Evolutionary conservation across 92 coral and sea anemone genomes (phyloP).

Genomic region (Paramuricea clavata): DNA sequence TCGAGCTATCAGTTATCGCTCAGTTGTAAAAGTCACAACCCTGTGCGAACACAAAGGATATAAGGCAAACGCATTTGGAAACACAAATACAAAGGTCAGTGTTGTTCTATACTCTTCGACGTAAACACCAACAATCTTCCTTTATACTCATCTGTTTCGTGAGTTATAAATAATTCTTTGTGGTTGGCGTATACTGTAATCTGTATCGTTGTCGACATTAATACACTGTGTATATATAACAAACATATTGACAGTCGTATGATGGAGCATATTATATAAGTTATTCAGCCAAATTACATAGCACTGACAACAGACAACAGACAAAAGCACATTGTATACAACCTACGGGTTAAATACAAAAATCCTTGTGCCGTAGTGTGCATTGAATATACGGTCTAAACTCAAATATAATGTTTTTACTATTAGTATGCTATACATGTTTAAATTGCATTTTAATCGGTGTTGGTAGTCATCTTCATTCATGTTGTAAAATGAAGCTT

Average conservation of each 20-base stretch:
- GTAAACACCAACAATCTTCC: background rate
- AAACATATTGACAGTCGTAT: background rate
- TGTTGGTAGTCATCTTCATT: background rate
- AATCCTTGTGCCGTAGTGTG: background rate
- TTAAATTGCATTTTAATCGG: background rate
- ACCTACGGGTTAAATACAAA: background rate
- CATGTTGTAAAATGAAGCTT: background rate
- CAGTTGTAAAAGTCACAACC: background rate
- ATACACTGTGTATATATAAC: background rate
- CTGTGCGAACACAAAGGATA: background rate
- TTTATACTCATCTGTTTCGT: background rate
- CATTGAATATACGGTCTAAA: background rate
- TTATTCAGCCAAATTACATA: too few species aligned
- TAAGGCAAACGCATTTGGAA: background rate
- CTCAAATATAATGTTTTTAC: too few species aligned
- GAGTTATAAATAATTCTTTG: background rate
- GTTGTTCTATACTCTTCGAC: constrained; percentile 9
- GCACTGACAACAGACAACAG: too few species aligned
- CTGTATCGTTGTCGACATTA: background rate
- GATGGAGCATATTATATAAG: background rate
- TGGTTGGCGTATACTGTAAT: background rate
- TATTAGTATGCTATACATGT: too few species aligned
- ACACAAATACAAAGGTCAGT: constrained; percentile 18
- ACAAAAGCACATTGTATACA: background rate
- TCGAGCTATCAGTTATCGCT: background rate